Percentiles rank a stretch among this genome's conserved stretches.
Evolutionary conservation across 2,888 invertebrate species (phyloP).

Genomic region (Mactromeris polynyma): DNA sequence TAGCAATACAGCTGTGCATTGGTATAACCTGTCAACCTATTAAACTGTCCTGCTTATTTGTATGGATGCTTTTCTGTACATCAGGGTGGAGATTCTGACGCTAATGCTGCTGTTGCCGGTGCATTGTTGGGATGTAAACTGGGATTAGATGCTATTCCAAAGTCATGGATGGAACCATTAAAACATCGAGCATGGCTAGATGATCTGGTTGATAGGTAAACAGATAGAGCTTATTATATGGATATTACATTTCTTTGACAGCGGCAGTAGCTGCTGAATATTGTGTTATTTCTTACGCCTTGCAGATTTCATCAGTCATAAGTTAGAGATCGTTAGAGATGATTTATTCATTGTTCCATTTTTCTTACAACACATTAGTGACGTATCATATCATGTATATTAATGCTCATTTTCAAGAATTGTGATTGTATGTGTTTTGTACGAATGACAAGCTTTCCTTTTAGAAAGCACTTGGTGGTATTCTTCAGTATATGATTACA

Average conservation of each 20-base stretch:
- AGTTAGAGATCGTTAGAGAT: background rate
- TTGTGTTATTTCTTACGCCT: background rate
- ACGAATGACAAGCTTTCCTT: no score
- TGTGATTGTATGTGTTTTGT: no score
- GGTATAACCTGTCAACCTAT: no score
- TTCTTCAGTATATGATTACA: no score
- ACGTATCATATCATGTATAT: no score
- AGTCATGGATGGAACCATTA: slow-evolving; percentile 81
- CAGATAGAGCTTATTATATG: background rate
- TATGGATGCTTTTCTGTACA: slow-evolving; percentile 18
- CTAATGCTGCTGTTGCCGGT: slow-evolving; percentile 85
- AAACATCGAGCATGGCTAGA: slow-evolving; percentile 79
- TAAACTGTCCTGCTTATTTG: no score
- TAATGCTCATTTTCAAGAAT: no score
- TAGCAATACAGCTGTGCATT: no score
- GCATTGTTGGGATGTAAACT: slow-evolving; percentile 85
- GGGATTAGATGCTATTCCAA: slow-evolving; percentile 80
- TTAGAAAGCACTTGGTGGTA: no score
- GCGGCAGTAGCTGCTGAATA: background rate
- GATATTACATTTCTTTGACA: background rate
- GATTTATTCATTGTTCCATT: background rate
- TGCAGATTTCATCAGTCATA: background rate
- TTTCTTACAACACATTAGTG: background rate
- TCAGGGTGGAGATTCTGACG: slow-evolving; percentile 85
- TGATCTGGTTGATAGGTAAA: slow-evolving; percentile 77